phyloP scores from a whole-genome alignment of 1,140 invertebrate genomes.

The Steinernema feltiae region DNA sequence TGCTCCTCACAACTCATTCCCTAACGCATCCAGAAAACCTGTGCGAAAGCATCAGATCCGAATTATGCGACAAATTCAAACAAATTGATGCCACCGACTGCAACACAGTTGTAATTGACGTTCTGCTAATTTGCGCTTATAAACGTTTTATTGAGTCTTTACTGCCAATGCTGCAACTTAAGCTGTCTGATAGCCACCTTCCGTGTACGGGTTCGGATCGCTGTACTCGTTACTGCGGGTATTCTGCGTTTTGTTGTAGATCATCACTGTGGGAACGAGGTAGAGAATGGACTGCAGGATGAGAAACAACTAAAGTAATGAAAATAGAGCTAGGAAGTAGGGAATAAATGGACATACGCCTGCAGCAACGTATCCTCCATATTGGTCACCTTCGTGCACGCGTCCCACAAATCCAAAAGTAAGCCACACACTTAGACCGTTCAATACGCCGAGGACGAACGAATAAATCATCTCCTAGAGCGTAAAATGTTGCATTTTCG shows the following conservation, averaged over 20 bases:
- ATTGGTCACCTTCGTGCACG: neutral
- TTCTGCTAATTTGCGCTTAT: neutral
- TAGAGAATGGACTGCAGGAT: neutral
- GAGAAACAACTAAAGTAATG: neutral
- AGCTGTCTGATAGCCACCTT: neutral
- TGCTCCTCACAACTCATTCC: too few species aligned
- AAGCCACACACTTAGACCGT: neutral
- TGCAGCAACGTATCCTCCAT: conserved; percentile 1
- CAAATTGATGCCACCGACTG: too few species aligned
- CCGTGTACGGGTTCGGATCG: neutral
- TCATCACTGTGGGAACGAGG: neutral
- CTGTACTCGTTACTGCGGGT: neutral
- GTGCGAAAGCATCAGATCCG: too few species aligned
- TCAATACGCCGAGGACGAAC: neutral
- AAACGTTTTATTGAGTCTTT: neutral
- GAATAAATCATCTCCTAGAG: conserved; percentile 2
- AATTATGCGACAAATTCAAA: too few species aligned
- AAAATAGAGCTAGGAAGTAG: neutral
- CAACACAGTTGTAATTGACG: neutral
- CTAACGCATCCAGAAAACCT: too few species aligned
- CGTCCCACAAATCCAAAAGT: neutral
- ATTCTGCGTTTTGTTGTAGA: neutral
- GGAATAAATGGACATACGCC: neutral
- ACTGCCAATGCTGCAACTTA: too few species aligned
- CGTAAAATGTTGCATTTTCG: neutral